Conservation (phyloP, 2,797 vertebrate species). For the Todus mexicanus region DNA sequence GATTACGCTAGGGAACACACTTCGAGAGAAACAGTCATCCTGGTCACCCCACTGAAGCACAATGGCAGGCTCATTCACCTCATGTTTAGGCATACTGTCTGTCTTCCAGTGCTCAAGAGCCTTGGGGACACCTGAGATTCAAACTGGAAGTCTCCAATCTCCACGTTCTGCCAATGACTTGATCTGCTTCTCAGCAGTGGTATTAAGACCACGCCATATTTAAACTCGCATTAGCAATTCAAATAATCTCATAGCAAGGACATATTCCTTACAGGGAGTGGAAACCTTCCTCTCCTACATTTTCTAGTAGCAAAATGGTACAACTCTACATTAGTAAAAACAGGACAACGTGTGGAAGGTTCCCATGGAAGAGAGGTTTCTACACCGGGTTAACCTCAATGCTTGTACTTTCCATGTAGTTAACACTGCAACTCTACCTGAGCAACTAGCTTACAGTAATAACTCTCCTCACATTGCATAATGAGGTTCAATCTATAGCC, state of each 20-base stretch:
- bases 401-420: neutral
- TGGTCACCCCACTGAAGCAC: neutral
- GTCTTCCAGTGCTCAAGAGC: neutral
- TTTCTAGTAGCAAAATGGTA: neutral
- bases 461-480: slow-evolving; percentile 7
- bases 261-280: neutral
- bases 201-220: neutral
- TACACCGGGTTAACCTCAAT: neutral
- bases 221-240: neutral
- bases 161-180: neutral
- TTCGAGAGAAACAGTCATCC: neutral
- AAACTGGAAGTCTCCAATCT: neutral
- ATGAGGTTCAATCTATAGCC: neutral
- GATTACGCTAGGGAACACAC: neutral
- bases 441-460: neutral
- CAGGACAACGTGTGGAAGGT: neutral
- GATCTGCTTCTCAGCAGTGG: neutral
- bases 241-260: neutral
- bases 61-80: neutral
- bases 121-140: neutral
- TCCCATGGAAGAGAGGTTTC: neutral
- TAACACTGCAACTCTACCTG: neutral
- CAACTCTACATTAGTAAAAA: neutral
- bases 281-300: neutral
- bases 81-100: neutral